These are phyloP conservation scores for Chiloscyllium plagiosum DNA, from an alignment of 2,113 vertebrate species.

Conservation along the genomic window DNA sequence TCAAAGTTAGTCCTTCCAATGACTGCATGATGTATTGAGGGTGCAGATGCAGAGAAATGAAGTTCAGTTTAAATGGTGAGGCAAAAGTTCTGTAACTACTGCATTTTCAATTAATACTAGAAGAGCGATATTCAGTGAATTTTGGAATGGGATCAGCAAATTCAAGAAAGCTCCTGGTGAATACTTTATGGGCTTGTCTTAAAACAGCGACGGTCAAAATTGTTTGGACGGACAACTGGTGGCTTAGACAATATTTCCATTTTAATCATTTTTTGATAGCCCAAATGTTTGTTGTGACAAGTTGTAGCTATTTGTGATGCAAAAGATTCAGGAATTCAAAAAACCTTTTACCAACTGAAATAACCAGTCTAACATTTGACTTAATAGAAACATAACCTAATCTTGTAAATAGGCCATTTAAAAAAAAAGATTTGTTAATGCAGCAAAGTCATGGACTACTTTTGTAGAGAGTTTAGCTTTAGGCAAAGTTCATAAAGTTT, in stretches of 20 bases:
- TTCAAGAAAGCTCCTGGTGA: conserved; percentile 39
- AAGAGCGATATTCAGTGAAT: too few relatives aligned
- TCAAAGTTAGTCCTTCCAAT: too few relatives aligned
- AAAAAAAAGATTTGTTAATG: not conserved
- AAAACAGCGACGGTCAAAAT: conserved; percentile 79
- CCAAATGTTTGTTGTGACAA: not conserved
- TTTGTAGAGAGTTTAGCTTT: not conserved
- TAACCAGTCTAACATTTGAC: not conserved
- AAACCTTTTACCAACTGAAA: not conserved
- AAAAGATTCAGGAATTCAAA: not conserved
- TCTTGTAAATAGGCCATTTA: not conserved
- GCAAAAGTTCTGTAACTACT: too few relatives aligned
- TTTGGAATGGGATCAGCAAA: too few relatives aligned
- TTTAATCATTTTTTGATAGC: conserved; percentile 37
- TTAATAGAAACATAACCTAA: not conserved
- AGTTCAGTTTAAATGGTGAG: too few relatives aligned
- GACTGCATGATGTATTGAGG: too few relatives aligned
- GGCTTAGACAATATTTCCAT: conserved; percentile 42
- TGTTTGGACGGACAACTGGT: conserved; percentile 50
- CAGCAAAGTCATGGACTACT: not conserved
- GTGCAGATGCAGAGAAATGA: too few relatives aligned
- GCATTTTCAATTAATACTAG: too few relatives aligned
- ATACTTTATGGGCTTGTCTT: conserved; percentile 66
- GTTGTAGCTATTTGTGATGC: not conserved
- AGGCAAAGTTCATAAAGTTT: not conserved